A percentile compares a stretch with the other conserved stretches of the same genome.
These are phyloP conservation scores for Leptodirus hochenwartii DNA, from an alignment of 2,888 invertebrate genomes.

Conservation along the genomic window DNA sequence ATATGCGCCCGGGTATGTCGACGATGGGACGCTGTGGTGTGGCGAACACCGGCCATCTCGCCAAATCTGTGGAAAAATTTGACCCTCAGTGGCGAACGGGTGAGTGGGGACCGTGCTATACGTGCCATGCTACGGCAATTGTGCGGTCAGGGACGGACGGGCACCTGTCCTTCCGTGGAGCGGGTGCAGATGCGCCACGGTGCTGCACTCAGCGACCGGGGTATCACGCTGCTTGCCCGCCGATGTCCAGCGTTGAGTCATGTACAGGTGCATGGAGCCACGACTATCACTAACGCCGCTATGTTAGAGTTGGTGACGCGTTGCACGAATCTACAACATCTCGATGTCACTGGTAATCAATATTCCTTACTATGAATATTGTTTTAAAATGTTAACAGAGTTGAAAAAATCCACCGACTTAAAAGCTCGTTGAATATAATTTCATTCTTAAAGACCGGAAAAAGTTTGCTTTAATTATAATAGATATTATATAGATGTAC, in stretches of 20 bases:
- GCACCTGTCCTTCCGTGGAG: conserved; percentile 48
- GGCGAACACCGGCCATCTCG: too few relatives aligned
- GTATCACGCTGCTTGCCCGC: conserved; percentile 54
- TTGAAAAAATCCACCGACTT: too few relatives aligned
- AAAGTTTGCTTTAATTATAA: too few relatives aligned
- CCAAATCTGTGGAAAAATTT: conserved; percentile 57
- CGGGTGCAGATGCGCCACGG: conserved; percentile 48
- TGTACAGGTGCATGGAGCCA: conserved; percentile 58
- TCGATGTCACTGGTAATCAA: conserved; percentile 71
- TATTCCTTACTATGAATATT: neutral
- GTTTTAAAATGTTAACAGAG: too few relatives aligned
- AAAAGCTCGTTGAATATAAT: conserved; percentile 3
- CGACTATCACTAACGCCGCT: conserved; percentile 55
- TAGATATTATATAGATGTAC: too few relatives aligned
- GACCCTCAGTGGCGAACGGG: conserved; percentile 37
- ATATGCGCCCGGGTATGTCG: conserved; percentile 57
- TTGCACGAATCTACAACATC: conserved; percentile 64
- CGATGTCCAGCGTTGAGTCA: conserved; percentile 69
- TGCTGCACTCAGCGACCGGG: conserved; percentile 56
- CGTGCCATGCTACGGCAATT: conserved; percentile 42
- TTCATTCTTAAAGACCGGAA: too few relatives aligned
- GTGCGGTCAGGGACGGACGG: conserved; percentile 45
- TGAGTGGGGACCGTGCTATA: conserved; percentile 46
- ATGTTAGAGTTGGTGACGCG: conserved; percentile 62
- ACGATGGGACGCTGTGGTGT: conserved; percentile 56